Base-by-base conservation (phyloP, 2,113 vertebrate species). In the Gobius niger region DNA sequence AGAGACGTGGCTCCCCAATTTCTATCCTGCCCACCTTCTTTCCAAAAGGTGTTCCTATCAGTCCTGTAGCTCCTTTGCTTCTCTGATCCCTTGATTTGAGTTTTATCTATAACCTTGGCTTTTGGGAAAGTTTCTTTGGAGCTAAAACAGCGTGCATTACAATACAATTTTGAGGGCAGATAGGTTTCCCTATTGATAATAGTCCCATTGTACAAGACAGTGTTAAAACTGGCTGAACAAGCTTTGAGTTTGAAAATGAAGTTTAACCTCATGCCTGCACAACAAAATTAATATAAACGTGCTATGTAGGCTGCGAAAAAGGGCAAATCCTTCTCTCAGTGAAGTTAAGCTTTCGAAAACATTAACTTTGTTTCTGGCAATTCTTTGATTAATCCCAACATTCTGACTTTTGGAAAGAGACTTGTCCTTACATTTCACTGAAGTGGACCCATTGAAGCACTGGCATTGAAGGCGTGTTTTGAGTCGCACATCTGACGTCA, bases 211-310 rank as follows among this genome's bases (percentile, higher is more conserved):
- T 24, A 42, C 15, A 56, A 72, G 7, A 87, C 56, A 18, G 70
- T 59, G 47, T 64, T 67, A 0, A 80, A 54, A 13, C 72, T 14
- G 13, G 69, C 87, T 5, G 87, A 44, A 46, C 76, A 81, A 24
- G 52, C n/a, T 66, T 65, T 79, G 24, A 73, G 59, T 34, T 75
- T 89, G 8, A 65, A 60, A n/a, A 86, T 72, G 0, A 88, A 59
- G 2, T 69, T 68, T 47, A 81, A 84, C 1, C 76, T 71, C 91
- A 93, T 89, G 47, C 49, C 77, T 1, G 34, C 57, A 19, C 42
- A 18, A 34, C 24, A 34, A 34, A 34, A 34, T 34, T 4, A 34
- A 34, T 34, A 34, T 34, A 34, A 34, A 2, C 3, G 24, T 34
- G 24, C 24, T 34, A 34, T 34, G 24, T 34, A 34, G 5, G 24